These are phyloP conservation scores for Erebia epiphron DNA, from an alignment of 2,888 invertebrate genomes.

Conservation along the genomic window DNA sequence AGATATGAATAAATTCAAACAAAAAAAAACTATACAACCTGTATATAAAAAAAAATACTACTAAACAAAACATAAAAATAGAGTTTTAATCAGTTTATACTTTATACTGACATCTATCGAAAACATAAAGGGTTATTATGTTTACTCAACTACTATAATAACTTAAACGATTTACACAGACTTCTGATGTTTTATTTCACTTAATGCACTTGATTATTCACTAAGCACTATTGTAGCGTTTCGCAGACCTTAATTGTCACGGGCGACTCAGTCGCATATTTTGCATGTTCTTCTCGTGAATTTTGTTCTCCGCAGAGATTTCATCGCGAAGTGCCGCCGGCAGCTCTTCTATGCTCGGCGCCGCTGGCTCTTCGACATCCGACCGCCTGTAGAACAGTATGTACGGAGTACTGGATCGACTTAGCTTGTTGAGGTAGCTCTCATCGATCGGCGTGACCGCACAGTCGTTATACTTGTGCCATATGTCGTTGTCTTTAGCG, in stretches of 20 bases:
- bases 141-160: background rate
- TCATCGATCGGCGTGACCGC: conserved; percentile 85
- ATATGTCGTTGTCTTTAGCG: conserved; percentile 86
- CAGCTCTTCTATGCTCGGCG: conserved; percentile 59
- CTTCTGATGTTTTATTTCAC: background rate
- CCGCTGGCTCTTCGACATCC: conserved; percentile 68
- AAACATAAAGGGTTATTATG: too few species aligned
- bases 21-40: too few species aligned
- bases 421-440: conserved; percentile 84
- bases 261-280: conserved; percentile 55
- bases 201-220: conserved; percentile 47
- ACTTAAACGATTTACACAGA: background rate
- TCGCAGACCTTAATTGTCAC: conserved; percentile 64
- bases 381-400: conserved; percentile 88
- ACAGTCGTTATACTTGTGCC: conserved; percentile 93
- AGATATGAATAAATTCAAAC: too few species aligned
- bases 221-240: conserved; percentile 56
- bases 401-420: conserved; percentile 91
- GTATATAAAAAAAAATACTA: too few species aligned
- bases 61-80: too few species aligned
- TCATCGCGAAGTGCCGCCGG: conserved; percentile 60
- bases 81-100: too few species aligned
- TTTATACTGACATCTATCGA: too few species aligned
- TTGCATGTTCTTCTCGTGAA: conserved; percentile 58
- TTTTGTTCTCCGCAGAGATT: conserved; percentile 65